These are phyloP conservation scores for Steinernema hermaphroditum DNA, from an alignment of 2,888 invertebrate species.

Conservation along the genomic window DNA sequence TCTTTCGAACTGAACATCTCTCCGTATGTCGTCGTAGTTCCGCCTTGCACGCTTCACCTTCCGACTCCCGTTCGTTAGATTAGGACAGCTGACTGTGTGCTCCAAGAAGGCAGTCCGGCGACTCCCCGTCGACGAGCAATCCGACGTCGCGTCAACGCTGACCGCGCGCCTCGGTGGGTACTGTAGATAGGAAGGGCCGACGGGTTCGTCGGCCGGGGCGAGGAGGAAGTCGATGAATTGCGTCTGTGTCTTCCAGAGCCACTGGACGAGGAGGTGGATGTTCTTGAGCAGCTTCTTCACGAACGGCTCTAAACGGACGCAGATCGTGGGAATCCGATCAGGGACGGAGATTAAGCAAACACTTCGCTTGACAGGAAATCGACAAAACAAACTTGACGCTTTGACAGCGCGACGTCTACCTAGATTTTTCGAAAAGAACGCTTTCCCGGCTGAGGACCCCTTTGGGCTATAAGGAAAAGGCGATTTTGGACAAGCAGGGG, in stretches of 20 bases:
- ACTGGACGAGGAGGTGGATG: constrained; percentile 25
- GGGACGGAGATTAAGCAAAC: background rate
- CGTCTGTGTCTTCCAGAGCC: constrained; percentile 43
- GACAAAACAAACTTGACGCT: constrained; percentile 2
- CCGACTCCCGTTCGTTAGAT: background rate
- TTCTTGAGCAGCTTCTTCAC: constrained; percentile 26
- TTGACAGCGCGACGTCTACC: background rate
- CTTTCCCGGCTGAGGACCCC: no score
- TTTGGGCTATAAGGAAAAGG: no score
- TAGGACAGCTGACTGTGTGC: background rate
- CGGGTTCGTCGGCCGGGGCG: constrained; percentile 50
- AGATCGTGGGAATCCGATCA: background rate
- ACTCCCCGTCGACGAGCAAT: background rate
- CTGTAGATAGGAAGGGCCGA: background rate
- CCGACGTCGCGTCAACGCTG: background rate
- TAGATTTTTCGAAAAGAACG: no score
- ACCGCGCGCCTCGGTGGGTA: background rate
- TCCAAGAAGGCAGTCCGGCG: background rate
- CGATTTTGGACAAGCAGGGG: no score
- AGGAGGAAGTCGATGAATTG: constrained; percentile 52
- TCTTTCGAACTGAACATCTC: background rate
- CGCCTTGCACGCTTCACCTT: background rate
- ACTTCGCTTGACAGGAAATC: background rate
- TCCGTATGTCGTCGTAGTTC: background rate
- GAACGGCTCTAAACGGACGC: background rate